Evolutionary conservation across 2,113 vertebrate species (phyloP).

Genomic region (Jaculus jaculus): DNA sequence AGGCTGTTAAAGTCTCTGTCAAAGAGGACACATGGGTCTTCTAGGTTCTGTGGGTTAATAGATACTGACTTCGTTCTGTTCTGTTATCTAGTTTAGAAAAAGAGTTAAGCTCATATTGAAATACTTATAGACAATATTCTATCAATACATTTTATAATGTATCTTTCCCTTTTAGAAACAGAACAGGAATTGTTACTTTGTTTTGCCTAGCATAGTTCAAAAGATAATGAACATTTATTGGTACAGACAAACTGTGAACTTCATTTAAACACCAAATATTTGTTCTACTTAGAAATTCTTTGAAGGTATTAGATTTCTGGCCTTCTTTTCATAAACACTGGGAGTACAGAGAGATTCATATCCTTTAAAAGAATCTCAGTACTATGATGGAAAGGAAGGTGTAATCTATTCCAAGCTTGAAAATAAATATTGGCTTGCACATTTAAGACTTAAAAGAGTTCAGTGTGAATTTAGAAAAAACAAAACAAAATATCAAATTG

Average conservation of each 20-base stretch:
- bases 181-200: constrained; percentile 28
- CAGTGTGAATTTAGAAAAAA: constrained; percentile 43
- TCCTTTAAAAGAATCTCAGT: constrained; percentile 43
- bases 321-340: constrained; percentile 30
- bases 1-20: not conserved
- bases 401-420: constrained; percentile 25
- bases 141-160: not conserved
- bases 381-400: constrained; percentile 26
- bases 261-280: constrained; percentile 62
- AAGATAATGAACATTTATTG: constrained; percentile 46
- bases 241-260: constrained; percentile 51
- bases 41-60: not conserved
- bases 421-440: constrained; percentile 33
- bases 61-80: constrained; percentile 3
- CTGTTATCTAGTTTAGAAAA: not conserved
- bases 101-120: not conserved
- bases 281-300: constrained; percentile 45
- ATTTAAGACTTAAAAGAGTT: constrained; percentile 53
- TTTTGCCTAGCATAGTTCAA: constrained; percentile 39
- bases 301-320: constrained; percentile 43
- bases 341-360: constrained; percentile 45
- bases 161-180: not conserved
- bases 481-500: too few relatives aligned
- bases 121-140: not conserved
- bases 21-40: not conserved